Base-by-base conservation (phyloP, 2,888 invertebrate genomes). In the Dusona sp. region DNA sequence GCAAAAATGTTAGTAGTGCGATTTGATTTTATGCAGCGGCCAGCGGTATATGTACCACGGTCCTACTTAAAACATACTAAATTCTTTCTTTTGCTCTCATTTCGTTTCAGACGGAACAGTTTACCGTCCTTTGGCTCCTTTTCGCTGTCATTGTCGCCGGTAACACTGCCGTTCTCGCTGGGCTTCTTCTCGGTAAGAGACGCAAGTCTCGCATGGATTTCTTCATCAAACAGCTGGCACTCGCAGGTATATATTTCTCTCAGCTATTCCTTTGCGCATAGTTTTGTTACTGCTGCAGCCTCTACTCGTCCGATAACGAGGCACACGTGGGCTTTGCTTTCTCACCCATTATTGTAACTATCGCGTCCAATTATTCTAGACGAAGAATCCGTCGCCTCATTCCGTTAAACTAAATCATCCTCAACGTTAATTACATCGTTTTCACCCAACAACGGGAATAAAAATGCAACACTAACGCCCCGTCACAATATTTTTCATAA, bases 121-220 rank as follows among this genome's bases (percentile, higher is more conserved):
- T 98, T 93, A 97, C 98, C 29, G 97, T 98, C 85, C 95, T 98
- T 91, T 98, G 98, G 97, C 95, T 98, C 86, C 95, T 98, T 45
- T 97, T 99, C 93, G 96, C 96, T 72, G 95, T 98, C 75, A 99
- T 99, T 88, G 97, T 99, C 65, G 95, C 97, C 75, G 97, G 98
- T 48, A 99, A 99, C 94, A 95, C 97, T 25, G 97, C 98, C 0
- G 98, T 99, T n/a, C 96, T 99, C 67, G 96, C 97, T 1, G 98
- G 98, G 0, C 96, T 99, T 84, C 95, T 97, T 81, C 95, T 97
- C 91, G 97, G 97, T 89, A 98, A 98, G 92, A 97, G 97, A 77
- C 96, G 98, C 90, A 98, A 98, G 94, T 98, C 98, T 73, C 95
- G 98, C 72, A 98, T 98, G 98, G 98, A 98, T 94, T 99, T 98